Conservation (phyloP, 2,888 invertebrate species). For the Deilephila porcellus region DNA sequence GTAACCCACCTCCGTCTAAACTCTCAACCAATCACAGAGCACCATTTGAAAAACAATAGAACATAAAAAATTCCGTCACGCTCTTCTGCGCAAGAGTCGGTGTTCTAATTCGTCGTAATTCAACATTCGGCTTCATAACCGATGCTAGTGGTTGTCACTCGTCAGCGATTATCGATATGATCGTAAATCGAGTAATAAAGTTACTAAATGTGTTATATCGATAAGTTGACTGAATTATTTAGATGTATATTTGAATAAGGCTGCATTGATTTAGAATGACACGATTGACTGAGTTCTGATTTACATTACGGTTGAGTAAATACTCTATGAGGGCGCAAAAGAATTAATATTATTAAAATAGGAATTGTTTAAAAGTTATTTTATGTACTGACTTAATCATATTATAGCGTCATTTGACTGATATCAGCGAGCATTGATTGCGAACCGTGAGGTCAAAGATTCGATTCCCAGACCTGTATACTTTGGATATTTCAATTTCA, state of each 20-base stretch:
- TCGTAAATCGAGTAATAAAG: slow-evolving; percentile 41
- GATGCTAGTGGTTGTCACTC: slow-evolving; percentile 42
- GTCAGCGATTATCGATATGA: slow-evolving; percentile 42
- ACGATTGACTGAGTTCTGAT: not conserved
- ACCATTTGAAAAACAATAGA: slow-evolving; percentile 83
- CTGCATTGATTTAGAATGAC: slow-evolving; percentile 10
- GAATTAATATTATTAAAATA: not conserved
- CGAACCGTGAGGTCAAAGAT: no score
- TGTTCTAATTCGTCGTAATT: slow-evolving; percentile 64
- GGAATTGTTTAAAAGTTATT: not conserved
- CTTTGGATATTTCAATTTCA: no score
- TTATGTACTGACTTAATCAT: not conserved
- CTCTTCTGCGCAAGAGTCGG: slow-evolving; percentile 67
- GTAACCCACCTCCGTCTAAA: slow-evolving; percentile 67
- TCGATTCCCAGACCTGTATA: no score
- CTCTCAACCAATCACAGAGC: slow-evolving; percentile 64
- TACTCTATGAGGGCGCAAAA: not conserved
- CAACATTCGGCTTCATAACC: slow-evolving; percentile 36
- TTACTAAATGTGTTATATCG: slow-evolving; percentile 24
- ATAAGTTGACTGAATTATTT: slow-evolving; percentile 18
- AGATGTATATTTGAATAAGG: slow-evolving; percentile 9
- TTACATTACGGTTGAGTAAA: not conserved
- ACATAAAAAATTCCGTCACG: slow-evolving; percentile 81
- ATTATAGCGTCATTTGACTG: not conserved
- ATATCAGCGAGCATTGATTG: no score